A percentile compares a stretch with the other conserved stretches of the same genome.
Evolutionary conservation across 2,113 vertebrate species (phyloP).

Genomic region (Ploceus nigricollis): DNA sequence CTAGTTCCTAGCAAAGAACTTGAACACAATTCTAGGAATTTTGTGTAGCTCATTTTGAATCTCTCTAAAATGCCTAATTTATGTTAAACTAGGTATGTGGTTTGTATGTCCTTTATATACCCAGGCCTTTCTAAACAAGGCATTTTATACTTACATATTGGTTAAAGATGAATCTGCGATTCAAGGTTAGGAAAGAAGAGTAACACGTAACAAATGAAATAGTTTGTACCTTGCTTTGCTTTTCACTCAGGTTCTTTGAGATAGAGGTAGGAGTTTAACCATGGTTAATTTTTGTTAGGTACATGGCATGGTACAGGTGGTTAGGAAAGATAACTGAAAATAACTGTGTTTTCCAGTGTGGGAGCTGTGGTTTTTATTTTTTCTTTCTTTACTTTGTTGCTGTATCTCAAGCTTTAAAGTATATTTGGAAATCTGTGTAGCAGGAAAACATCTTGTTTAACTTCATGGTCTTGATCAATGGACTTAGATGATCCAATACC

Average conservation of each 20-base stretch:
- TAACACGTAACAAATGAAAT: not conserved
- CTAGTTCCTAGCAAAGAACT: not conserved
- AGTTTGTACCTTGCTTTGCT: not conserved
- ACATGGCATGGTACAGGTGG: accelerated
- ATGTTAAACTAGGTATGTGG: not conserved
- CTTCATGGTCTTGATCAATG: not conserved
- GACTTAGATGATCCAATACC: not conserved
- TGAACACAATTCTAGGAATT: not conserved
- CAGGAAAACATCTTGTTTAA: not conserved
- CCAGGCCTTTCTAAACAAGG: not conserved
- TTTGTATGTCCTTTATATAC: not conserved
- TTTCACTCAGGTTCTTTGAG: not conserved
- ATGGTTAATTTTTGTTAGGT: not conserved
- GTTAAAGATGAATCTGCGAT: not conserved
- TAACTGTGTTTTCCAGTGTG: not conserved
- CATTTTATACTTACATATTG: not conserved
- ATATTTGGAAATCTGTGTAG: not conserved
- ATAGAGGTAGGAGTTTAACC: not conserved
- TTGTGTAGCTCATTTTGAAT: not conserved
- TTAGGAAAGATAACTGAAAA: not conserved
- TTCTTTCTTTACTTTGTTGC: not conserved
- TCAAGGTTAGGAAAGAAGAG: not conserved
- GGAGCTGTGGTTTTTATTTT: not conserved
- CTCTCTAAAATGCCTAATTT: not conserved
- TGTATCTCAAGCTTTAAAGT: not conserved